Percentiles rank a stretch among this genome's conserved stretches.
Evolutionary conservation across 2,888 invertebrate genomes (phyloP).

Genomic region (Ochropleura plecta): DNA sequence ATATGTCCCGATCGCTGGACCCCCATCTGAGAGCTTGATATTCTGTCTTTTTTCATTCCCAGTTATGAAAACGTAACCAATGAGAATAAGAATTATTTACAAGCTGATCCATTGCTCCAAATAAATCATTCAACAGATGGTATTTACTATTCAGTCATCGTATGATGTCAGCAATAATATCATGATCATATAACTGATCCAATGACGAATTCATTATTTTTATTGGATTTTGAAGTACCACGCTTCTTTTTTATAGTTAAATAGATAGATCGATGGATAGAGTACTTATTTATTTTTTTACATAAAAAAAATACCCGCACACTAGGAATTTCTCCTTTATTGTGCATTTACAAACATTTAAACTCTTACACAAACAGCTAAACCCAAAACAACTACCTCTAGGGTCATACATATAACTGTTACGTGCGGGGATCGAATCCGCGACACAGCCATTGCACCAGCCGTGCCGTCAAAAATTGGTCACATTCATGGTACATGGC

Average conservation of each 20-base stretch:
- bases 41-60: background rate
- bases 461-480: too few relatives aligned
- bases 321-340: too few relatives aligned
- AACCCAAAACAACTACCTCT: too few relatives aligned
- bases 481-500: too few relatives aligned
- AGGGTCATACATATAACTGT: too few relatives aligned
- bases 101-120: background rate
- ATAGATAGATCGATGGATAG: too few relatives aligned
- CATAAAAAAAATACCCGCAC: too few relatives aligned
- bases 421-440: too few relatives aligned
- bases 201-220: constrained; percentile 2
- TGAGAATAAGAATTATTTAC: constrained; percentile 1
- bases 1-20: background rate
- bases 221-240: background rate
- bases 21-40: background rate
- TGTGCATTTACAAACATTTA: too few relatives aligned
- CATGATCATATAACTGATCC: constrained; percentile 16
- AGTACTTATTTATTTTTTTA: too few relatives aligned
- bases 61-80: background rate
- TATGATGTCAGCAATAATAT: constrained; percentile 35
- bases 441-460: too few relatives aligned
- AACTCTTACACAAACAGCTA: too few relatives aligned
- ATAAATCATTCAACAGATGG: constrained; percentile 44
- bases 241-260: background rate
- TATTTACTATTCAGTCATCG: constrained; percentile 4